Evolutionary conservation across 2,797 vertebrate species (phyloP).

Genomic region (Parambassis ranga): DNA sequence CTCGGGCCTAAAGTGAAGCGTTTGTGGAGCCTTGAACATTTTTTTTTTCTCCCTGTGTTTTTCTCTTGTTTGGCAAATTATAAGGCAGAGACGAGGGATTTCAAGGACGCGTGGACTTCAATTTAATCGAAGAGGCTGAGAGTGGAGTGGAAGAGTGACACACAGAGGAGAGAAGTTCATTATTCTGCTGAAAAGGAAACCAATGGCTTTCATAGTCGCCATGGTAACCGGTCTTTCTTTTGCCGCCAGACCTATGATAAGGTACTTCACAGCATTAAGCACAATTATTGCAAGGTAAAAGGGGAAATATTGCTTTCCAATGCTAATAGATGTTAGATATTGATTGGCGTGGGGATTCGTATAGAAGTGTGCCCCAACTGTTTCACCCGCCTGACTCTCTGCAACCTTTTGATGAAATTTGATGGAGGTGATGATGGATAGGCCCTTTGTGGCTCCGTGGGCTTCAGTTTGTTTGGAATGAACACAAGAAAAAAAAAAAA

Average conservation of each 20-base stretch:
- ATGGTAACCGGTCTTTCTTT: constrained; percentile 83
- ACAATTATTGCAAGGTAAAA: constrained; percentile 83
- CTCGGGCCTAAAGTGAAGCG: constrained; percentile 47
- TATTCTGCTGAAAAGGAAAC: constrained; percentile 87
- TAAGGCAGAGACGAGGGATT: constrained; percentile 77
- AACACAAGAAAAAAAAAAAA: neutral
- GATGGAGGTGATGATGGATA: constrained; percentile 31
- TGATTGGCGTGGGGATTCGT: constrained; percentile 75
- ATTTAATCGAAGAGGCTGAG: constrained; percentile 82
- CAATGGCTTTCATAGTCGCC: constrained; percentile 85
- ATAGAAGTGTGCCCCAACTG: constrained; percentile 58
- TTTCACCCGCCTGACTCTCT: constrained; percentile 58
- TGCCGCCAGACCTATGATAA: constrained; percentile 82
- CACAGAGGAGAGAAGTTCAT: constrained; percentile 86
- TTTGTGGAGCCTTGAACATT: constrained; percentile 68
- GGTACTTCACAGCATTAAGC: constrained; percentile 84
- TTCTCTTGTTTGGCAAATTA: constrained; percentile 78
- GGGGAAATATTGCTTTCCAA: constrained; percentile 83
- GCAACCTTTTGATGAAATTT: constrained; percentile 50
- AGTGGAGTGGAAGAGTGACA: constrained; percentile 84
- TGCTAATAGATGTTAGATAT: constrained; percentile 83
- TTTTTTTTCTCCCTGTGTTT: constrained; percentile 45
- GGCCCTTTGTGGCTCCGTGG: constrained; percentile 22
- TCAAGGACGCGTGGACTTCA: constrained; percentile 81
- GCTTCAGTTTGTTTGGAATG: constrained; percentile 18